phyloP scores from a whole-genome alignment of 2,888 invertebrate genomes.

The Zhuqinia jingwanae region DNA sequence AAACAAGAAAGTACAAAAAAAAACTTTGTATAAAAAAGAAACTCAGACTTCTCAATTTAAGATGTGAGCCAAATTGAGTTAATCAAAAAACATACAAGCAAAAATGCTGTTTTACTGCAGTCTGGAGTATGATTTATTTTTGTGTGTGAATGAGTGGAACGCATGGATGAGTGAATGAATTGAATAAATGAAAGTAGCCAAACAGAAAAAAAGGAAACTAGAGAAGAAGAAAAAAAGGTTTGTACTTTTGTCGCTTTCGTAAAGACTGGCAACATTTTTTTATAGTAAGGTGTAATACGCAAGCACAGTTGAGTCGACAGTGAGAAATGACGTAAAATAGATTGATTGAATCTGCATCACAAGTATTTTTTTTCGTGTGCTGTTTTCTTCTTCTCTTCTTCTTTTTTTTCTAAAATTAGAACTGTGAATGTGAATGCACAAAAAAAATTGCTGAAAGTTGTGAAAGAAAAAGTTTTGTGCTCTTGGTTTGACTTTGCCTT shows the following conservation, averaged over 20 bases:
- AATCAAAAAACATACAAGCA: not conserved
- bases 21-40: not conserved
- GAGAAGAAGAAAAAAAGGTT: not conserved
- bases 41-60: not conserved
- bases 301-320: not conserved
- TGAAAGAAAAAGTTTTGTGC: not conserved
- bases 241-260: slow-evolving; percentile 25
- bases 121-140: not conserved
- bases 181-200: slow-evolving; percentile 11
- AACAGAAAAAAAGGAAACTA: slow-evolving; percentile 2
- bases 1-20: not conserved
- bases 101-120: not conserved
- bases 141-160: not conserved
- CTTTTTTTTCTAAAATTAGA: slow-evolving; percentile 28
- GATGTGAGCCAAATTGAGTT: slow-evolving; percentile 1
- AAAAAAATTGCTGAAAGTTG: slow-evolving; percentile 6
- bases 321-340: slow-evolving; percentile 7
- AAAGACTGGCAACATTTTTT: slow-evolving; percentile 21
- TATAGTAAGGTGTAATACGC: not conserved
- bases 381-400: not conserved
- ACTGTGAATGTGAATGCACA: not conserved
- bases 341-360: slow-evolving; percentile 9
- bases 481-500: slow-evolving; percentile 8
- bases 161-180: slow-evolving; percentile 2
- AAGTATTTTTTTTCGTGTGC: too few species aligned